Evolutionary conservation across 92 coral and sea anemone genomes (phyloP).

Genomic region (Phymanthus crucifer): DNA sequence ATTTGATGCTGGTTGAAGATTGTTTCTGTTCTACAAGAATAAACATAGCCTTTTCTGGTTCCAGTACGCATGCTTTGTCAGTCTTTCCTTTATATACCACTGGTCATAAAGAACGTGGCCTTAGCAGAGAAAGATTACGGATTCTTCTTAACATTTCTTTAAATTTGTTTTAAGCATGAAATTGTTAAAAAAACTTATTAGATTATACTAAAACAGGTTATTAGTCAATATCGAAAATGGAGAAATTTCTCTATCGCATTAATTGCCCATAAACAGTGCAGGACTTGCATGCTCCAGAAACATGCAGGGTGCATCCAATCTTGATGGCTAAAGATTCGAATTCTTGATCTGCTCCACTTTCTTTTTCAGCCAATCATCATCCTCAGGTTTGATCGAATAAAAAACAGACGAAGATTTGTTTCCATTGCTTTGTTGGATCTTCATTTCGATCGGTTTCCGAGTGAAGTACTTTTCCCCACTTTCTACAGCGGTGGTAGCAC

Average conservation of each 20-base stretch:
- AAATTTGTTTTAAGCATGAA: background rate
- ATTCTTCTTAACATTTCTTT: background rate
- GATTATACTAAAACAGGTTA: too few species aligned
- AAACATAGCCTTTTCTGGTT: background rate
- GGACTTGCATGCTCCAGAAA: too few species aligned
- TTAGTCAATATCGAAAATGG: too few species aligned
- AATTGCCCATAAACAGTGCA: too few species aligned
- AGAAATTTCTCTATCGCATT: too few species aligned
- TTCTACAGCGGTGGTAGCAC: background rate
- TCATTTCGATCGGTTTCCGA: background rate
- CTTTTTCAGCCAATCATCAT: slow-evolving; percentile 4
- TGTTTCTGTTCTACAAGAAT: background rate
- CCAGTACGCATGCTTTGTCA: background rate
- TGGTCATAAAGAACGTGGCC: background rate
- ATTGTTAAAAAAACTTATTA: too few species aligned
- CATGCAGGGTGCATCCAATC: background rate
- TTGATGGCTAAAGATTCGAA: background rate
- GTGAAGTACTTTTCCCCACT: slow-evolving; percentile 1
- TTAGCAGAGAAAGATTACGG: background rate
- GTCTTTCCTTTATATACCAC: background rate
- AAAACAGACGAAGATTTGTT: background rate
- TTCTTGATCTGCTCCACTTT: background rate
- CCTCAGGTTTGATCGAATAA: slow-evolving; percentile 18
- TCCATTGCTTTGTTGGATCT: background rate
- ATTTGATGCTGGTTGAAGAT: background rate